Percentiles rank a stretch among this genome's conserved stretches.
phyloP scores from a whole-genome alignment of 2,888 invertebrate genomes.

The Mystacides longicornis region DNA sequence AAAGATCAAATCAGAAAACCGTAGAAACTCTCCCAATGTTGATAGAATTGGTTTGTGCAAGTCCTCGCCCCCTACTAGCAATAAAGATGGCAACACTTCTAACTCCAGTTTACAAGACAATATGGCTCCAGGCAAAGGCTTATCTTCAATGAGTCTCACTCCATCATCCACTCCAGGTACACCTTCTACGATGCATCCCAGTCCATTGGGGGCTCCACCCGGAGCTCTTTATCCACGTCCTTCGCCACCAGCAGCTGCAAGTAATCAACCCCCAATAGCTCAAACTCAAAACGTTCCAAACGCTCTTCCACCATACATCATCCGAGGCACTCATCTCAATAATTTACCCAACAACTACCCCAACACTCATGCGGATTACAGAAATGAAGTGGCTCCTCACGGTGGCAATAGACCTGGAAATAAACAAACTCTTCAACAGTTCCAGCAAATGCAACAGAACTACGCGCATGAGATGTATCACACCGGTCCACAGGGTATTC shows the following conservation, averaged over 20 bases:
- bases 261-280: constrained; percentile 48
- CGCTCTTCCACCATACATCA: constrained; percentile 51
- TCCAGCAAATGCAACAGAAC: constrained; percentile 31
- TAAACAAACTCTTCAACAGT: constrained; percentile 31
- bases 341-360: constrained; percentile 37
- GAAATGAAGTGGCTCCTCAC: constrained; percentile 26
- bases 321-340: constrained; percentile 40
- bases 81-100: constrained; percentile 45
- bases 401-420: constrained; percentile 27
- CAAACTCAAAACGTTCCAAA: constrained; percentile 51
- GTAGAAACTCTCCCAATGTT: constrained; percentile 50
- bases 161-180: constrained; percentile 58
- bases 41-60: constrained; percentile 47
- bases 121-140: constrained; percentile 42
- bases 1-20: constrained; percentile 43
- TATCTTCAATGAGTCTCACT: constrained; percentile 56
- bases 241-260: constrained; percentile 61
- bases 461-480: constrained; percentile 36
- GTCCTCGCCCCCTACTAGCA: constrained; percentile 46
- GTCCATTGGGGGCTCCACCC: constrained; percentile 48
- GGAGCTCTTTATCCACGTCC: constrained; percentile 55
- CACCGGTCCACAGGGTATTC: constrained; percentile 33
- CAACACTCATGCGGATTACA: constrained; percentile 29
- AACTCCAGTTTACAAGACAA: constrained; percentile 40
- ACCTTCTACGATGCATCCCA: constrained; percentile 55